Evolutionary conservation across 2,888 invertebrate species (phyloP), one percentile per base, ranked within the genome.

Genomic region (Abrostola triplasia): DNA sequence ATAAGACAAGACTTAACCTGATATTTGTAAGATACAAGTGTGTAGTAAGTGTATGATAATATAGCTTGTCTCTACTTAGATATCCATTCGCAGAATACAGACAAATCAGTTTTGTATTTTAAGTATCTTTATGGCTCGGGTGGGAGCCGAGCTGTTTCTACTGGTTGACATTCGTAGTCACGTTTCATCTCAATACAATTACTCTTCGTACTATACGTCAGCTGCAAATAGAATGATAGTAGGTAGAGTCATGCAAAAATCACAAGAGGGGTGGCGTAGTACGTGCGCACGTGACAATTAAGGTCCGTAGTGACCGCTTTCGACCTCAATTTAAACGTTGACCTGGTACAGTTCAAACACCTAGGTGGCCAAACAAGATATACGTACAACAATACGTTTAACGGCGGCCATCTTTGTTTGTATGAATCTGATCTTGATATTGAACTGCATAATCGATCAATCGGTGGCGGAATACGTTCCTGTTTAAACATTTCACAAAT

Each of bases 301-400:
- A 79, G 79, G 77, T 75, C 70, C 81, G 85, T 80, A 80, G 76
- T 86, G 88, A 86, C 88, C 90, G 84, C 84, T 80, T 90, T 82
- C 87, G 91, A 92, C 90, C 90, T 85, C 90, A 92, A 89, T 90
- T 90, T 88, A 83, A 79, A 78, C 82, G 65, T 83, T 90, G 88
- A 90, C 90, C 89, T 85, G 87, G 72, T 84, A 82, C 83, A 86
- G 87, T 88, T 90, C 86, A 87, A 81, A 83, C 81, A 84, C 80
- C 82, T 82, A 76, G 64, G 72, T 76, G 74, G 62, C 54, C 58
- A 66, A 74, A 66, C 62, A 76, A 80, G 78, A 80, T 65, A 83
- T 63, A 50, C 47, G 50, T 67, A 73, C 57, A 60, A 75, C 72
- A 75, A 79, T 76, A 71, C 77, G 71, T 75, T 70, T 73, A 64